phyloP scores from a whole-genome alignment of 2,888 invertebrate species.

The Eristalinus sepulchralis region DNA sequence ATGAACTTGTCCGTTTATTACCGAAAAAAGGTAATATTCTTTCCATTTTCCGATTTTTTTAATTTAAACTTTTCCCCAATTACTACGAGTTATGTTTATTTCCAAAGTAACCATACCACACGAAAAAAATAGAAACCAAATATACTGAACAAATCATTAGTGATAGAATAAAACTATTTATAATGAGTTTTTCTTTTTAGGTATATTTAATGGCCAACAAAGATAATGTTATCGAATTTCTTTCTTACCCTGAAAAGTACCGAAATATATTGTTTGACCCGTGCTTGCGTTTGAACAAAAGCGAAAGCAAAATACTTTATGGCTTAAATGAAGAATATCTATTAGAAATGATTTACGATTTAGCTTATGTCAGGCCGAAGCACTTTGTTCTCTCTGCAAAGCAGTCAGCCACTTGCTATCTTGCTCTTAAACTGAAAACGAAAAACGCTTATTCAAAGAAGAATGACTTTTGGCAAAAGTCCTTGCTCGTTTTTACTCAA shows the following conservation, averaged over 20 bases:
- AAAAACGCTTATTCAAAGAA: conserved; percentile 79
- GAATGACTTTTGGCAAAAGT: conserved; percentile 26
- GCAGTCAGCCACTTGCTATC: conserved; percentile 82
- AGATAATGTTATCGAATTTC: conserved; percentile 82
- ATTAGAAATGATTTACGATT: conserved; percentile 82
- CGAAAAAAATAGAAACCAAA: too few species aligned
- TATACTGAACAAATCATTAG: too few species aligned
- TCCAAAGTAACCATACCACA: too few species aligned
- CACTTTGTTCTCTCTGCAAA: conserved; percentile 83
- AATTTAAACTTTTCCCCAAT: neutral
- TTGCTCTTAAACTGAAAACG: conserved; percentile 84
- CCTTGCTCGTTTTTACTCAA: neutral
- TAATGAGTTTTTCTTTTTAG: conserved; percentile 57
- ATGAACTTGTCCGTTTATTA: conserved; percentile 81
- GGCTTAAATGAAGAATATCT: conserved; percentile 78
- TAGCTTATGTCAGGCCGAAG: conserved; percentile 83
- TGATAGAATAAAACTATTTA: too few species aligned
- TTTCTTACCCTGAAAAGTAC: conserved; percentile 82
- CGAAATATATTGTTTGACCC: conserved; percentile 80
- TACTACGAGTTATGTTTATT: too few species aligned
- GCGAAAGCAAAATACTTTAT: neutral
- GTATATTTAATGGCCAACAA: conserved; percentile 83
- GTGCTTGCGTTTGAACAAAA: neutral
- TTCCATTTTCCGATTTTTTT: neutral
- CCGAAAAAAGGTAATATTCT: conserved; percentile 76